These are phyloP conservation scores for Cephus runcator DNA, from an alignment of 2,888 invertebrate genomes.

Conservation along the genomic window DNA sequence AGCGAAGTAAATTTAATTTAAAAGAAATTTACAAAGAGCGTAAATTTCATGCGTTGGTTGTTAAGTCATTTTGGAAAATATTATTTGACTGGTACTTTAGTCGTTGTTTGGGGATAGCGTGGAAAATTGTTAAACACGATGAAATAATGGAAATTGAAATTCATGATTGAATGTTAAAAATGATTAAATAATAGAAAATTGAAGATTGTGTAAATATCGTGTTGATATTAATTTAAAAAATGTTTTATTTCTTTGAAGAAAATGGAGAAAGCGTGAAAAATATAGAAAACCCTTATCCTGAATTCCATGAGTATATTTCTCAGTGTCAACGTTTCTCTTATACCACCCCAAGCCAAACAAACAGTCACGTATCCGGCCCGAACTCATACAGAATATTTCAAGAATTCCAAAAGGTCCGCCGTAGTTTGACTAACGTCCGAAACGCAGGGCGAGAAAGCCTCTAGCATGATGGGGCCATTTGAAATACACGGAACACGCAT, in stretches of 20 bases:
- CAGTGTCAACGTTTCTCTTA: background rate
- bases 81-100: background rate
- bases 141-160: background rate
- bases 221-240: too few species aligned
- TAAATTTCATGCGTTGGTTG: background rate
- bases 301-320: background rate
- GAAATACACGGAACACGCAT: background rate
- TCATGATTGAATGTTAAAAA: too few species aligned
- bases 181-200: too few species aligned
- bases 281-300: background rate
- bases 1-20: constrained; percentile 9
- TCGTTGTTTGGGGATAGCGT: background rate
- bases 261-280: background rate
- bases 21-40: background rate
- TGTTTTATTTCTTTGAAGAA: background rate
- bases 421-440: background rate
- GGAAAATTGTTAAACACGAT: background rate
- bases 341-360: background rate
- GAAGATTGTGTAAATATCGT: too few species aligned
- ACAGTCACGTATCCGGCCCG: background rate
- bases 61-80: background rate
- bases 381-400: background rate
- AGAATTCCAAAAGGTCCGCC: background rate
- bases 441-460: background rate
- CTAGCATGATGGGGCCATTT: background rate